Evolutionary conservation across 30 jellyfish, hydroid and myxozoan genomes (phyloP).

Genomic region (Euphysa ruthae): DNA sequence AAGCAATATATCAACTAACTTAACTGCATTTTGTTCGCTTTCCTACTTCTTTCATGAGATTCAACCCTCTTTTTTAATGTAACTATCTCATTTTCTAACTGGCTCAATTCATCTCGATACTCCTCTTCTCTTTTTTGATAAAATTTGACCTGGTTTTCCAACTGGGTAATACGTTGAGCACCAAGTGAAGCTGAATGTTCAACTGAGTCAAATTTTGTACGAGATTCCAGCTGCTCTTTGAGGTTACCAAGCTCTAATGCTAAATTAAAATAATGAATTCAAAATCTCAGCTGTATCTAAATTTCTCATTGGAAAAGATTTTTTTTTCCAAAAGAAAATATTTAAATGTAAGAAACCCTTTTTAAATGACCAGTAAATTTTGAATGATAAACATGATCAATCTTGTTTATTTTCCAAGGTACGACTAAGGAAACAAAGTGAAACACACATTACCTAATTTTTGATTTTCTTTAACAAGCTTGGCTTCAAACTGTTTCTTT

Average conservation of each 20-base stretch:
- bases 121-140: constrained; percentile 29
- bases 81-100: constrained; percentile 18
- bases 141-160: constrained; percentile 38
- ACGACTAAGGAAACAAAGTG: too few relatives aligned
- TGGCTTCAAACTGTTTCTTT: constrained; percentile 26
- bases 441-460: constrained; percentile 18
- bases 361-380: too few relatives aligned
- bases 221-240: constrained; percentile 15
- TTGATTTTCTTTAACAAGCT: constrained; percentile 40
- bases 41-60: background rate
- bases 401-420: too few relatives aligned
- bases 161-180: constrained; percentile 26
- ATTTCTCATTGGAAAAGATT: too few relatives aligned
- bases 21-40: background rate
- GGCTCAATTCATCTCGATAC: constrained; percentile 5
- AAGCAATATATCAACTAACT: too few relatives aligned
- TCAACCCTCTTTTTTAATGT: background rate
- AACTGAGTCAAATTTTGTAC: constrained; percentile 11
- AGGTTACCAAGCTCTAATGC: constrained; percentile 32
- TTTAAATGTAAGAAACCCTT: too few relatives aligned
- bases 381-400: too few relatives aligned
- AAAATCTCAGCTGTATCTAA: too few relatives aligned
- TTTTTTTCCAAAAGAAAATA: too few relatives aligned
- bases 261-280: too few relatives aligned
- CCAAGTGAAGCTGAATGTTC: constrained; percentile 23